Evolutionary conservation across 2,888 invertebrate genomes (phyloP), one percentile per base, ranked within the genome.

Genomic region (Chesias legatella): DNA sequence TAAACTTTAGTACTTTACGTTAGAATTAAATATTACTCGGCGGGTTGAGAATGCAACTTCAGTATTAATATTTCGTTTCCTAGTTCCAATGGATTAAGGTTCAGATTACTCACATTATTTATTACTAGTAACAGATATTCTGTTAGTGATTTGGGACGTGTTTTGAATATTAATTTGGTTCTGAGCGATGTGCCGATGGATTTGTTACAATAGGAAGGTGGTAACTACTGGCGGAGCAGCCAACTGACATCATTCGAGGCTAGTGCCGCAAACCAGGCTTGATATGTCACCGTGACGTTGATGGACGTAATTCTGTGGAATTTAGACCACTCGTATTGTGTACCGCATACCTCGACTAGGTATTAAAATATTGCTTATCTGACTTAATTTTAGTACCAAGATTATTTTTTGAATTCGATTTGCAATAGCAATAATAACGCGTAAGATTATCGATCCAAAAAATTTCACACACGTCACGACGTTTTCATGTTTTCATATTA

Each of bases 1-100:
- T 61, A 58, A 63, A 57, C 63, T 60, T 44, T 72, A 60, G 32
- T 33, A 58, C 52, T 50, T 59, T 58, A 48, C 11, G 24, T 43
- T 60, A 60, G 37, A 54, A 55, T 50, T 49, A 55, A 58, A 45
- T 60, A 24, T 56, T 25, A 50, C 53, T 53, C 46, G 51, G 50
- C 49, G 27, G 25, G 11, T 54, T 50, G 6, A 17, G 38, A 56
- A 53, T 58, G 38, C 57, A 53, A 54, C 52, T 58, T 56, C 56
- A 51, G 51, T 43, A 57, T 25, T 50, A 9, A 42, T 41, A 45
- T 43, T 39, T 33, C 30, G 35, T 30, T 39, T 36, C 33, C 34
- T 38, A 40, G 40, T 41, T 40, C 33, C 36, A 28, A 40, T 23
- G 47, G 35, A 33, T 49, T 54, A 54, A 41, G 43, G 46, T 48